phyloP scores from a whole-genome alignment of 1,140 invertebrate genomes.

The Ips typographus region DNA sequence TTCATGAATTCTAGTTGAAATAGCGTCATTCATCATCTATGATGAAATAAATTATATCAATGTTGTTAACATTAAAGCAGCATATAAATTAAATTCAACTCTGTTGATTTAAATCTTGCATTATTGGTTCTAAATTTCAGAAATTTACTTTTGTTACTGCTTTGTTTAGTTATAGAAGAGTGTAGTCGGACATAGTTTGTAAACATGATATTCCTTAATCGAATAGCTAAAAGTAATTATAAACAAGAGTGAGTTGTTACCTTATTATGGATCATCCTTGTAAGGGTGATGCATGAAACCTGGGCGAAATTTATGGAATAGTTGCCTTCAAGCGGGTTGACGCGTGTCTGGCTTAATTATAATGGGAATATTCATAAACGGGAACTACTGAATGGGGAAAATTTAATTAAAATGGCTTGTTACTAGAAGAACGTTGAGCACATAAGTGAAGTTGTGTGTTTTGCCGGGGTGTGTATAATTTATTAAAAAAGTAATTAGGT shows the following conservation, averaged over 20 bases:
- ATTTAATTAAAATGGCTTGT: constrained; percentile 45
- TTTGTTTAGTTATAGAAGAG: too few relatives aligned
- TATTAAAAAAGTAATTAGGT: constrained; percentile 37
- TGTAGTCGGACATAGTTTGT: too few relatives aligned
- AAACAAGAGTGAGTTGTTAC: constrained; percentile 34
- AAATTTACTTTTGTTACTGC: too few relatives aligned
- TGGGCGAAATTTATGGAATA: constrained; percentile 35
- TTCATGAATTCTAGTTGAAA: too few relatives aligned
- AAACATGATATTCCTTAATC: constrained; percentile 1
- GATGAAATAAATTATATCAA: too few relatives aligned
- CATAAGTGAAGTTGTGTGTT: constrained; percentile 34
- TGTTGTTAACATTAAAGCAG: too few relatives aligned
- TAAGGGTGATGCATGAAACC: constrained; percentile 30
- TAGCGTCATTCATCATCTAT: too few relatives aligned
- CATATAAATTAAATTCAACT: too few relatives aligned
- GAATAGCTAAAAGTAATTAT: constrained; percentile 30
- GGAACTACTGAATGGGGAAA: constrained; percentile 40
- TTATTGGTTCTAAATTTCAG: too few relatives aligned
- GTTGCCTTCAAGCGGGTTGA: constrained; percentile 37
- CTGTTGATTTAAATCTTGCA: too few relatives aligned
- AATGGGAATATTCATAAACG: constrained; percentile 43
- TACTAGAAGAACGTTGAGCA: constrained; percentile 37
- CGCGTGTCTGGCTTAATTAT: constrained; percentile 45
- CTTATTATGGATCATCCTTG: constrained; percentile 32
- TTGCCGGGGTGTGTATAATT: constrained; percentile 34